phyloP scores from a whole-genome alignment of 2,797 vertebrate genomes.

The Artibeus jamaicensis region DNA sequence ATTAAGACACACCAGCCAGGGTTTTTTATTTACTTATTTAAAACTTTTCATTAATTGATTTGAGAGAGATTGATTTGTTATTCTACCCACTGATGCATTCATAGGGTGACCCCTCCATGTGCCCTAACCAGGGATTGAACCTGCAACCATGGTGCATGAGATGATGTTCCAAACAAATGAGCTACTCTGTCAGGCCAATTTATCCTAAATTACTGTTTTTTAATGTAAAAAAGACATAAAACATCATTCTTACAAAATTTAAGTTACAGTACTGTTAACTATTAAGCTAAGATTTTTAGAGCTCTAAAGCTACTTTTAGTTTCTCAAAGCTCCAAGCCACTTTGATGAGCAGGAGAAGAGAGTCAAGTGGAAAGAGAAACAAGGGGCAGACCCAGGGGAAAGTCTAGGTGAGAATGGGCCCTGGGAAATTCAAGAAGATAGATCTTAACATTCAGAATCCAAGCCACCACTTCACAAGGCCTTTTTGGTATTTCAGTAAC shows the following conservation, averaged over 20 bases:
- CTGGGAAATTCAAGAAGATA: not conserved
- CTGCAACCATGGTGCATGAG: no score
- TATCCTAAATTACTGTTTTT: no score
- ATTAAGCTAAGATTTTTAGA: constrained; percentile 11
- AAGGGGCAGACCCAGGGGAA: not conserved
- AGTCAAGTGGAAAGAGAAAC: not conserved
- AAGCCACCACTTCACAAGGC: not conserved
- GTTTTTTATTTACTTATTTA: no score
- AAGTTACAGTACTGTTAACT: not conserved
- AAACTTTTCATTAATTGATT: no score
- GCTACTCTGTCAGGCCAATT: no score
- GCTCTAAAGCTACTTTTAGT: not conserved
- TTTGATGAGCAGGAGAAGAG: not conserved
- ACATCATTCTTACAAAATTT: not conserved
- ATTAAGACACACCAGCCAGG: no score
- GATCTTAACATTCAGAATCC: not conserved
- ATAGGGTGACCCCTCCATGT: no score
- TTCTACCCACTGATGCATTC: no score
- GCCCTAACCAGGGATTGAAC: no score
- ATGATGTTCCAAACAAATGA: no score
- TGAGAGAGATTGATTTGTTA: no score
- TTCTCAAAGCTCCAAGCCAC: not conserved
- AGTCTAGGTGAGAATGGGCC: not conserved
- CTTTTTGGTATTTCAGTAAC: not conserved
- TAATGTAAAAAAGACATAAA: not conserved